Percentiles rank a stretch among this genome's conserved stretches.
phyloP scores from a whole-genome alignment of 2,113 vertebrate species.

The Catharus fuscescens region DNA sequence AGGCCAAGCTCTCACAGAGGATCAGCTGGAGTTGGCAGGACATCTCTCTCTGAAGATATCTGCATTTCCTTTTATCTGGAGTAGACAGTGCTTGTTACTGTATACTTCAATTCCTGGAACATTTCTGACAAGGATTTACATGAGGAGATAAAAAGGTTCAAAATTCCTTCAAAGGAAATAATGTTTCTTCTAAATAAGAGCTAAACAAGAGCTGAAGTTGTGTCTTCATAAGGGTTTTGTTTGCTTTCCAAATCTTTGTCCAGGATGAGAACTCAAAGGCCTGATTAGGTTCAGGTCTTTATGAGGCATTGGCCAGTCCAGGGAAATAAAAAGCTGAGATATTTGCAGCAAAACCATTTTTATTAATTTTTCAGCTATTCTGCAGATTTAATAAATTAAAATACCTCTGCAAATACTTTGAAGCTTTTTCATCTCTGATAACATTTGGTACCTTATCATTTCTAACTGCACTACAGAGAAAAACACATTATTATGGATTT shows the following conservation, averaged over 20 bases:
- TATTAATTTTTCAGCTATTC: not conserved
- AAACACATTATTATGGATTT: conserved; percentile 49
- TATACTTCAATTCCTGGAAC: not conserved
- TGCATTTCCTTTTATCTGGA: not conserved
- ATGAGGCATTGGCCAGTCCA: not conserved
- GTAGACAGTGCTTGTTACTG: not conserved
- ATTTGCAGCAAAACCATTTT: fast-evolving
- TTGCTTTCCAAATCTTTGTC: not conserved
- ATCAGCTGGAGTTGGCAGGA: not conserved
- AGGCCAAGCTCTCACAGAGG: not conserved
- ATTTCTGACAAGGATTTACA: not conserved
- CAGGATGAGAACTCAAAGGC: not conserved
- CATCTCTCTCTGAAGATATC: not conserved
- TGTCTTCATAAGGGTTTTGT: not conserved
- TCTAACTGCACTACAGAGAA: not conserved
- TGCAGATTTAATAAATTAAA: conserved; percentile 32
- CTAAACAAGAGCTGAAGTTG: not conserved
- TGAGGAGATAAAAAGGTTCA: not conserved
- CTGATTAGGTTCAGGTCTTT: not conserved
- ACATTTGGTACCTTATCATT: conserved; percentile 23
- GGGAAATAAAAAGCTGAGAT: not conserved
- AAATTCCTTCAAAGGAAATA: not conserved
- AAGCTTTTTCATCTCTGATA: conserved; percentile 23
- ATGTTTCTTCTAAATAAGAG: not conserved
- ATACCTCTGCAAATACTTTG: not conserved